A percentile compares a stretch with the other conserved stretches of the same genome.
These are phyloP conservation scores for Philotrypesis tridentata DNA, from an alignment of 1,140 invertebrate species.

Conservation along the genomic window DNA sequence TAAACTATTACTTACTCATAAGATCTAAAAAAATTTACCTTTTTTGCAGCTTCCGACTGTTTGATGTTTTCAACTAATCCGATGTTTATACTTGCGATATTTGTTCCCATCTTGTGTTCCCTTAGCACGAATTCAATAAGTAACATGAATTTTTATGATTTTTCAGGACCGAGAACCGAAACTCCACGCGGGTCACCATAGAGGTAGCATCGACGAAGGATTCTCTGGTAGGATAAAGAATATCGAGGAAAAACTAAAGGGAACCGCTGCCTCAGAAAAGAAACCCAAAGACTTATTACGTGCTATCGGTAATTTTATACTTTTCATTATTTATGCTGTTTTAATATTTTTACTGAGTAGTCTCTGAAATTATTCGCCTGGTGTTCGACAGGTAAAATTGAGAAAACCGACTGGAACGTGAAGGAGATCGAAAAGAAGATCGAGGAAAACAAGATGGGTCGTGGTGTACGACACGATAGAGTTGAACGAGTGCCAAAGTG, in stretches of 20 bases:
- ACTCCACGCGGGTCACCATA: conserved; percentile 75
- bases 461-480: conserved; percentile 77
- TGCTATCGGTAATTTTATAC: conserved; percentile 78
- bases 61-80: conserved; percentile 41
- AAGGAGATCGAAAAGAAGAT: conserved; percentile 94
- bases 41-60: conserved; percentile 36
- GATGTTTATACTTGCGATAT: neutral
- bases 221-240: conserved; percentile 82
- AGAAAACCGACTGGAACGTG: conserved; percentile 94
- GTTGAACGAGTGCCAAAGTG: conserved; percentile 91
- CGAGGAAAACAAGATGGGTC: conserved; percentile 85
- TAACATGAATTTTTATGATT: neutral
- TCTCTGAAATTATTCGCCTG: neutral
- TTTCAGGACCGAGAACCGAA: conserved; percentile 81
- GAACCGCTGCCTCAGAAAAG: conserved; percentile 78
- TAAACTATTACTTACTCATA: neutral
- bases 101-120: neutral
- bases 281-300: conserved; percentile 90
- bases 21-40: neutral
- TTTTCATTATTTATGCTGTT: too few relatives aligned
- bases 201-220: conserved; percentile 78
- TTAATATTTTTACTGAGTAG: neutral
- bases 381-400: conserved; percentile 81
- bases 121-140: neutral
- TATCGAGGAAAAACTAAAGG: conserved; percentile 80